phyloP scores from a whole-genome alignment of 2,888 invertebrate species.

The Xestia ashworthii region DNA sequence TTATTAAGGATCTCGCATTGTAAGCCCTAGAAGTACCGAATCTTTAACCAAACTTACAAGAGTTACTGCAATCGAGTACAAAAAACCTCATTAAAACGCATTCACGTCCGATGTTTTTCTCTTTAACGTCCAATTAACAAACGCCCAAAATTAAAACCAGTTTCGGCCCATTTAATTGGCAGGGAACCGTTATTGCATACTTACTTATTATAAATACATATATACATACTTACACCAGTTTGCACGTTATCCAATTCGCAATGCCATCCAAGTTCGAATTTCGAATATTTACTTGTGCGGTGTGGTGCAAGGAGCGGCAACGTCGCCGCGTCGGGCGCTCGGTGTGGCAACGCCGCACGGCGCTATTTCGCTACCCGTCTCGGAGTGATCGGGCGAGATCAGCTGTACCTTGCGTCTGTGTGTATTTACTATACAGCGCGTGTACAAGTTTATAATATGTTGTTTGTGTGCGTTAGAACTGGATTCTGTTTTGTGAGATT shows the following conservation, averaged over 20 bases:
- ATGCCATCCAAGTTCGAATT: conserved; percentile 82
- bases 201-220: conserved; percentile 52
- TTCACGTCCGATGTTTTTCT: conserved; percentile 67
- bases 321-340: conserved; percentile 75
- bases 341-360: conserved; percentile 78
- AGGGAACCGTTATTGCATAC: conserved; percentile 74
- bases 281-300: conserved; percentile 78
- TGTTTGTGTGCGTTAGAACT: conserved; percentile 52
- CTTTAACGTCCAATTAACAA: conserved; percentile 75
- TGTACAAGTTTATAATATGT: conserved; percentile 31
- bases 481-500: conserved; percentile 59
- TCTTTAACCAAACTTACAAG: conserved; percentile 41
- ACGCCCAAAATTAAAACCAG: conserved; percentile 74
- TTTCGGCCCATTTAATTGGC: conserved; percentile 70
- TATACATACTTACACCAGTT: conserved; percentile 64
- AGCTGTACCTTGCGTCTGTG: conserved; percentile 65
- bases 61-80: conserved; percentile 39
- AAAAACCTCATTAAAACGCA: conserved; percentile 66
- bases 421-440: conserved; percentile 63
- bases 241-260: conserved; percentile 78
- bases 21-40: conserved; percentile 29
- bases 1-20: conserved; percentile 49
- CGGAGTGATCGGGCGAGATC: conserved; percentile 69
- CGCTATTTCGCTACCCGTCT: conserved; percentile 74
- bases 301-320: conserved; percentile 78